These are phyloP conservation scores for Naja naja DNA, from an alignment of 2,113 vertebrate genomes.

Conservation along the genomic window DNA sequence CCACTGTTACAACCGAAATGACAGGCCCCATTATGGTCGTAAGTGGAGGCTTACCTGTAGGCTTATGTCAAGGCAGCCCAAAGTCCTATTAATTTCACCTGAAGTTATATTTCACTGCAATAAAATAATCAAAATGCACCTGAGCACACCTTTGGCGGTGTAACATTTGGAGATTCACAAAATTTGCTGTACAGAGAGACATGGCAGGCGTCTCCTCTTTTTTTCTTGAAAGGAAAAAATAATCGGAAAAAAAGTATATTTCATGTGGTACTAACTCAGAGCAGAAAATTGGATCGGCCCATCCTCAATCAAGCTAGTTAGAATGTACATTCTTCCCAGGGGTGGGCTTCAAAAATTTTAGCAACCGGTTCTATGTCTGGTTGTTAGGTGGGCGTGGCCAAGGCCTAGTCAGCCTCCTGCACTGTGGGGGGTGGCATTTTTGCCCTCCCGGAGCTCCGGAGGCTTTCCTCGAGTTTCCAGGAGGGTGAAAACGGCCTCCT, in stretches of 20 bases:
- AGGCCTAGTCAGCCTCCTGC: too few relatives aligned
- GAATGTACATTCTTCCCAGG: not conserved
- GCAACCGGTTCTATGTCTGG: too few relatives aligned
- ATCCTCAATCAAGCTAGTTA: not conserved
- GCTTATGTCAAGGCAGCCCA: not conserved
- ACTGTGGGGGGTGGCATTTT: too few relatives aligned
- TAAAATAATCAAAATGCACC: not conserved
- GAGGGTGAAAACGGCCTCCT: too few relatives aligned
- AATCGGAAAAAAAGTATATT: not conserved
- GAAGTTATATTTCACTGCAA: not conserved
- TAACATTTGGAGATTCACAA: not conserved
- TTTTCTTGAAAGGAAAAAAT: not conserved
- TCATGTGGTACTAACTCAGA: not conserved
- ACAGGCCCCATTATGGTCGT: too few relatives aligned
- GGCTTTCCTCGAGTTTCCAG: accelerated
- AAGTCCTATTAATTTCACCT: not conserved
- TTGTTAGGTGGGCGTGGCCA: too few relatives aligned
- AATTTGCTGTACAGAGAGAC: not conserved
- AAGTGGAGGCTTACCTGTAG: too few relatives aligned
- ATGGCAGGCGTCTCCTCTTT: not conserved
- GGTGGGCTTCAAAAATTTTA: too few relatives aligned
- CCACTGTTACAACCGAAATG: too few relatives aligned
- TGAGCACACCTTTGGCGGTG: not conserved
- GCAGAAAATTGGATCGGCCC: not conserved
- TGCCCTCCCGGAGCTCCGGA: too few relatives aligned